Evolutionary conservation across 2,113 vertebrate genomes (phyloP).

Genomic region (Caranx melampygus): DNA sequence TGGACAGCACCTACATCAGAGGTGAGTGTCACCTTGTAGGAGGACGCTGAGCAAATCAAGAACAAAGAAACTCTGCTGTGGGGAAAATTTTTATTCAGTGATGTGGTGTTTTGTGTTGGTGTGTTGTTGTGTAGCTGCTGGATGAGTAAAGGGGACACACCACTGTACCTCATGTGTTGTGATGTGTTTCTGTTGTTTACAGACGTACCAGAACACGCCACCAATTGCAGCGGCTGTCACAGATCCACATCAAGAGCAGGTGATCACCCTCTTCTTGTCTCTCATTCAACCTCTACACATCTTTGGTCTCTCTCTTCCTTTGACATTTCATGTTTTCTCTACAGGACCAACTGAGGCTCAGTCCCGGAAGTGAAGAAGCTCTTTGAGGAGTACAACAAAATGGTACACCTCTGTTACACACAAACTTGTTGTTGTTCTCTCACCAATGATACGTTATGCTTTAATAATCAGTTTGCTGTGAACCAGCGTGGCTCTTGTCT

Average conservation of each 20-base stretch:
- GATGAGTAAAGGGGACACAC: not conserved
- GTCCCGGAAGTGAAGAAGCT: conserved; percentile 87
- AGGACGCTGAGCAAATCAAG: not conserved
- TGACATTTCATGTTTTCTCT: not conserved
- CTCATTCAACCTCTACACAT: not conserved
- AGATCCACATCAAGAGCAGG: conserved; percentile 97
- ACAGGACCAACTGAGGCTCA: conserved; percentile 89
- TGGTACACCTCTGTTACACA: conserved; percentile 82
- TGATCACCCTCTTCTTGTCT: conserved; percentile 50
- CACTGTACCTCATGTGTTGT: not conserved
- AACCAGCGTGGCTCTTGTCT: not conserved
- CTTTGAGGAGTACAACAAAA: conserved; percentile 97
- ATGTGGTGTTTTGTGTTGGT: not conserved
- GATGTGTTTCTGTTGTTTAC: conserved; percentile 52
- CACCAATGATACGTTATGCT: not conserved
- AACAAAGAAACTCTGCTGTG: not conserved
- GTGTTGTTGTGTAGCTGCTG: not conserved
- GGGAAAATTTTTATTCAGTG: too few species aligned
- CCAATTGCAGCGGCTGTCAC: conserved; percentile 91
- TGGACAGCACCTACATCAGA: conserved; percentile 94
- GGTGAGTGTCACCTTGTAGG: conserved; percentile 75
- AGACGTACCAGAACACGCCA: conserved; percentile 93
- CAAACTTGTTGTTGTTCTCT: not conserved
- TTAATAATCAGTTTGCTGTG: not conserved
- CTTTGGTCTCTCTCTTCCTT: not conserved